Evolutionary conservation across 35 echinoderm and acorn worm species (phyloP).

Genomic region (Heliocidaris erythrogramma): DNA sequence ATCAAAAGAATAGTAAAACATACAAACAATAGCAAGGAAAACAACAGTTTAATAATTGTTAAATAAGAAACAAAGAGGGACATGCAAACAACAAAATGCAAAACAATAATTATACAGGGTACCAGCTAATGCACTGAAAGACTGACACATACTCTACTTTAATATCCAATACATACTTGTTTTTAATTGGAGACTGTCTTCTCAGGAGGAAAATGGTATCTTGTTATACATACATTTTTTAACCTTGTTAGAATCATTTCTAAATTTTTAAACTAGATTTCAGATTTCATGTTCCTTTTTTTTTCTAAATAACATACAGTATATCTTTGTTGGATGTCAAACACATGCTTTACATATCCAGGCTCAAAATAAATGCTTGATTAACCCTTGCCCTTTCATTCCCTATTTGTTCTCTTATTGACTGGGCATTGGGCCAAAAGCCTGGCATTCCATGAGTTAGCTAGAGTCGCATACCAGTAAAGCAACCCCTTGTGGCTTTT

Average conservation of each 20-base stretch:
- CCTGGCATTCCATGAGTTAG: conserved; percentile 20
- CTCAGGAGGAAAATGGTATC: not conserved
- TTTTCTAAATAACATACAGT: not conserved
- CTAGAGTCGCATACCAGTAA: not conserved
- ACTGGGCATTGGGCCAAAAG: conserved; percentile 33
- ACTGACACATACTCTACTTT: no score
- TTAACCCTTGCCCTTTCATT: not conserved
- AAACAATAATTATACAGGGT: no score
- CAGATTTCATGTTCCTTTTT: not conserved
- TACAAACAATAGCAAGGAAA: no score
- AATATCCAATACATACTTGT: not conserved
- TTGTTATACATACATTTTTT: not conserved
- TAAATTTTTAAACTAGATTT: no score
- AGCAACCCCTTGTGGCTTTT: not conserved
- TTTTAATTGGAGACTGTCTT: not conserved
- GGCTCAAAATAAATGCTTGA: not conserved
- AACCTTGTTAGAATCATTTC: no score
- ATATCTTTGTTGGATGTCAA: not conserved
- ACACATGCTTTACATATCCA: not conserved
- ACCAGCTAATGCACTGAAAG: no score
- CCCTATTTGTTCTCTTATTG: not conserved
- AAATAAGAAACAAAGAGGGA: no score
- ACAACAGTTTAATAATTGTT: no score
- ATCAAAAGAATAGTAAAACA: not conserved
- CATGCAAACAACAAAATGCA: no score